phyloP scores from a whole-genome alignment of 2,797 vertebrate genomes.

The Sorex maritimensis region DNA sequence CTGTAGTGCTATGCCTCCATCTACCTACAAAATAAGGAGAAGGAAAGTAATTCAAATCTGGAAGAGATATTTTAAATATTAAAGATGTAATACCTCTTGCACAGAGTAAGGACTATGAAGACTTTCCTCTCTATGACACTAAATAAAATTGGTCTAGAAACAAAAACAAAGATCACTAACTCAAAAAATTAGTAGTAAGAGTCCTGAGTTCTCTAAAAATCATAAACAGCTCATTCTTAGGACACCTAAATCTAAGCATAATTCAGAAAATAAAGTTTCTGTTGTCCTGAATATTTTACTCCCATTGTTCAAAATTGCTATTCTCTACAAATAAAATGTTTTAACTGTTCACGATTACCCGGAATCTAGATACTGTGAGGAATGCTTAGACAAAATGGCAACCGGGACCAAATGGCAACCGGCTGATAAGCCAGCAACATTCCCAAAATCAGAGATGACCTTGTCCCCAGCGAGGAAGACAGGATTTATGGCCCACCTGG shows the following conservation, averaged over 20 bases:
- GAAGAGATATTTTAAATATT: slow-evolving; percentile 49
- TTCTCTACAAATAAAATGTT: slow-evolving; percentile 43
- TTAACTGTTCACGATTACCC: slow-evolving; percentile 42
- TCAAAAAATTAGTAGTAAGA: slow-evolving; percentile 73
- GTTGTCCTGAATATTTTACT: slow-evolving; percentile 77
- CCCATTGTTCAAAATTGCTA: slow-evolving; percentile 23
- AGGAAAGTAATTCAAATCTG: neutral
- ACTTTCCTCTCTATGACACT: neutral
- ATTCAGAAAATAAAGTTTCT: slow-evolving; percentile 79
- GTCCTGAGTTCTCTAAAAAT: slow-evolving; percentile 83
- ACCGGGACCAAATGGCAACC: too few relatives aligned
- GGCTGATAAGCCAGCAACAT: too few relatives aligned
- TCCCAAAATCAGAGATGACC: too few relatives aligned
- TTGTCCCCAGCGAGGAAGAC: too few relatives aligned
- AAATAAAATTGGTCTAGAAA: slow-evolving; percentile 75
- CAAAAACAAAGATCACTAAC: slow-evolving; percentile 80
- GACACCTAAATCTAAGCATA: slow-evolving; percentile 73
- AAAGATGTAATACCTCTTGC: neutral
- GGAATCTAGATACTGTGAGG: slow-evolving; percentile 17
- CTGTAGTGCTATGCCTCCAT: slow-evolving; percentile 1
- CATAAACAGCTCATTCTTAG: slow-evolving; percentile 80
- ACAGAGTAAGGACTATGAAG: neutral
- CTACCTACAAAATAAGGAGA: slow-evolving; percentile 52
- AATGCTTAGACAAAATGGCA: too few relatives aligned
- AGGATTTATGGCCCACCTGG: too few relatives aligned